A percentile compares a stretch with the other conserved stretches of the same genome.
These are phyloP conservation scores for Pseudopleuronectes americanus DNA, from an alignment of 2,797 vertebrate species.

Conservation along the genomic window DNA sequence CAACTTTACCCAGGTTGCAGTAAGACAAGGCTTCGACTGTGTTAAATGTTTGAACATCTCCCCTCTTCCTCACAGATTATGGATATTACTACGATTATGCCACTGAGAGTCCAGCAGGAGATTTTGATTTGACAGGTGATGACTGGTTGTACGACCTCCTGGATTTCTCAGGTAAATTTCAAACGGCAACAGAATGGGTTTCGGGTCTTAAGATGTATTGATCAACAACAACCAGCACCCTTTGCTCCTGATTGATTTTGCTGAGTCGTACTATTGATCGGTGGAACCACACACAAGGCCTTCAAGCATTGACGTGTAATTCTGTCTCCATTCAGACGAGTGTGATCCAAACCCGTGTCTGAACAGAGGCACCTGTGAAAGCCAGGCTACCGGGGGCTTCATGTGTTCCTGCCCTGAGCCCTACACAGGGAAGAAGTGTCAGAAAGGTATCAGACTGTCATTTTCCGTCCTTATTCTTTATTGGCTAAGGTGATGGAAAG, in stretches of 20 bases:
- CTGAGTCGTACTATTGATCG: not conserved
- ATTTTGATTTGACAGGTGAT: not conserved
- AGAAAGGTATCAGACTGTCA: constrained; percentile 53
- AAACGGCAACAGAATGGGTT: no score
- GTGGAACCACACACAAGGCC: no score
- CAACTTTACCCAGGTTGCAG: not conserved
- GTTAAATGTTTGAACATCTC: not conserved
- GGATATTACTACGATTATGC: constrained; percentile 36
- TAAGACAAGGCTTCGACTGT: not conserved
- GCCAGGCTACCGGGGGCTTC: constrained; percentile 8
- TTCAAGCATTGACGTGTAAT: not conserved
- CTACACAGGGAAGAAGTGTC: constrained; percentile 72
- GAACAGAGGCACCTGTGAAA: constrained; percentile 67
- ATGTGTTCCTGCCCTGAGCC: constrained; percentile 67
- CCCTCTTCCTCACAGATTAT: constrained; percentile 18
- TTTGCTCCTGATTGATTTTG: not conserved
- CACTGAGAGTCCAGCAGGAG: constrained; percentile 25
- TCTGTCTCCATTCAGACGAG: constrained; percentile 47
- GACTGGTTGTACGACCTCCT: constrained; percentile 73
- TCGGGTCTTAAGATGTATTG: no score
- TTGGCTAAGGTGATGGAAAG: no score
- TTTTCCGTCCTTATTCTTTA: no score
- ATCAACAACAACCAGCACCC: not conserved
- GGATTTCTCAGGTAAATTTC: constrained; percentile 51
- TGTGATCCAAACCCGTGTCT: constrained; percentile 76